These are phyloP conservation scores for Labeo calbasu DNA, from an alignment of 2,797 vertebrate genomes.

Conservation along the genomic window DNA sequence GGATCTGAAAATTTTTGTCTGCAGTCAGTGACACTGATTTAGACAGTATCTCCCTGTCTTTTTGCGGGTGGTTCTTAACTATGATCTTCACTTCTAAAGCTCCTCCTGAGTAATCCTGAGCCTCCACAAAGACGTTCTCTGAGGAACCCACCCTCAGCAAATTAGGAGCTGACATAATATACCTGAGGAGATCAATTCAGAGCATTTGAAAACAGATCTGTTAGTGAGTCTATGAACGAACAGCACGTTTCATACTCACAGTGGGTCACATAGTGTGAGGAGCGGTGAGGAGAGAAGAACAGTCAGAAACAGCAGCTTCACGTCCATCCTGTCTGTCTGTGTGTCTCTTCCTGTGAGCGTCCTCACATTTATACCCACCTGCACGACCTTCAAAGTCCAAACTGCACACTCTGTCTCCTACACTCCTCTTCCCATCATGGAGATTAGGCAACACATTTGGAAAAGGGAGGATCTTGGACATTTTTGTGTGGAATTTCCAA, in stretches of 20 bases:
- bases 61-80: no score
- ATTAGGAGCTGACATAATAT: no score
- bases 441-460: neutral
- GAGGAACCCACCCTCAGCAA: no score
- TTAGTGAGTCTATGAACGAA: neutral
- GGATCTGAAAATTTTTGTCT: no score
- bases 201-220: neutral
- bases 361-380: neutral
- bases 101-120: no score
- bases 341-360: neutral
- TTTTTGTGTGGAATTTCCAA: neutral
- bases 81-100: no score
- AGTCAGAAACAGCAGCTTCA: conserved; percentile 27
- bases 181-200: neutral
- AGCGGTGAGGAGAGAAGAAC: conserved; percentile 19
- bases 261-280: conserved; percentile 2
- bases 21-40: no score
- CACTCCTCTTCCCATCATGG: neutral
- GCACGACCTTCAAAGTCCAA: neutral
- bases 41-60: no score
- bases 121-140: no score
- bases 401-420: neutral
- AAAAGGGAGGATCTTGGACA: neutral
- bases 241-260: conserved; percentile 11
- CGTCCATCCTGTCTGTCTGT: neutral